A percentile compares a stretch with the other conserved stretches of the same genome.
These are phyloP conservation scores for Linurgus olivaceus DNA, from an alignment of 2,797 vertebrate genomes.

Conservation along the genomic window DNA sequence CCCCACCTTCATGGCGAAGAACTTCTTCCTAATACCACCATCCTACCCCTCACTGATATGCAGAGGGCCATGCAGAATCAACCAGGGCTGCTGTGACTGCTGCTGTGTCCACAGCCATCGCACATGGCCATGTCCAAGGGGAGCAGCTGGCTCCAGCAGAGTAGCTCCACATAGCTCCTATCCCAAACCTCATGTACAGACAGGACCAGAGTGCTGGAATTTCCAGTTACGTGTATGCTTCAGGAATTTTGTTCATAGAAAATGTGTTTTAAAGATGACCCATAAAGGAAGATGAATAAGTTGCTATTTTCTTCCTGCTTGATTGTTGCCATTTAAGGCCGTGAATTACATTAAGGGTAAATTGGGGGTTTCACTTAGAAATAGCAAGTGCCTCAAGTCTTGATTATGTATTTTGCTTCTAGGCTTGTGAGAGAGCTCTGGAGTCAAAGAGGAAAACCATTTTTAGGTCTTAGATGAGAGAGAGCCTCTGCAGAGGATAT, in stretches of 20 bases:
- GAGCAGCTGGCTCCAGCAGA: background rate
- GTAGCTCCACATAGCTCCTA: background rate
- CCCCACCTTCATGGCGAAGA: fast-evolving
- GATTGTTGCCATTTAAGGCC: slow-evolving; percentile 23
- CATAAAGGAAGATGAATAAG: background rate
- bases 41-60: fast-evolving
- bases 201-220: background rate
- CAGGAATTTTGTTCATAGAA: slow-evolving; percentile 7
- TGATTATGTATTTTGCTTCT: slow-evolving; percentile 16
- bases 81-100: background rate
- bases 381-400: background rate
- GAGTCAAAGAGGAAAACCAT: background rate
- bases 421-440: background rate
- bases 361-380: background rate
- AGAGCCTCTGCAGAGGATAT: background rate
- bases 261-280: slow-evolving; percentile 30
- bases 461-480: background rate
- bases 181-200: slow-evolving; percentile 28
- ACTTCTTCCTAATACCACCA: background rate
- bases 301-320: background rate
- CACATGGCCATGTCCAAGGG: background rate
- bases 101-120: background rate
- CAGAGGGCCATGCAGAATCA: background rate
- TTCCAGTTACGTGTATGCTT: slow-evolving; percentile 33
- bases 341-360: background rate